Percentiles rank a stretch among this genome's conserved stretches.
These are phyloP conservation scores for Coturnix japonica DNA, from an alignment of 2,113 vertebrate genomes.

Conservation along the genomic window DNA sequence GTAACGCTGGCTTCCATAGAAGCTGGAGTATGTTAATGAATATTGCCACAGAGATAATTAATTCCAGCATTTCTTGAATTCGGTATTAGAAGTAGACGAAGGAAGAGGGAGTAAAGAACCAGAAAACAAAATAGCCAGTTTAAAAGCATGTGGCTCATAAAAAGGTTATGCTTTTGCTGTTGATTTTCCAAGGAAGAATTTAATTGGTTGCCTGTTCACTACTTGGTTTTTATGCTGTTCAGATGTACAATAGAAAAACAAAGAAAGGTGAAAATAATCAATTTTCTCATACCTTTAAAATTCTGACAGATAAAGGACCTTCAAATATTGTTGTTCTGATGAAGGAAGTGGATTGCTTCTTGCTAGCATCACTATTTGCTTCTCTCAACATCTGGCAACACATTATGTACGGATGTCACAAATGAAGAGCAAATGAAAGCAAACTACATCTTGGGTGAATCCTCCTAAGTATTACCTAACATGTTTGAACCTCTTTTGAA, in stretches of 20 bases:
- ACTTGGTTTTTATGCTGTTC: not conserved
- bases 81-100: not conserved
- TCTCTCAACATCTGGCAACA: not conserved
- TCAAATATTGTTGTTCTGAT: constrained; percentile 1
- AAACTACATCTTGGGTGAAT: not conserved
- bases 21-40: constrained; percentile 14
- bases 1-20: not conserved
- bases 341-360: constrained; percentile 27
- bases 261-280: not conserved
- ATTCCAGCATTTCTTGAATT: constrained; percentile 16
- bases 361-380: constrained; percentile 1
- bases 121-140: not conserved
- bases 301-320: not conserved
- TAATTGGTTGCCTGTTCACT: not conserved
- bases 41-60: constrained; percentile 23
- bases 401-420: not conserved
- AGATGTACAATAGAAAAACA: not conserved
- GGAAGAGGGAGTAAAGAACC: not conserved
- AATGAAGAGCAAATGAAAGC: constrained; percentile 8
- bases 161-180: not conserved
- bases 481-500: not conserved
- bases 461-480: not conserved
- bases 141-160: not conserved
- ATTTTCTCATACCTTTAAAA: not conserved
- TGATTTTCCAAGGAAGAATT: constrained; percentile 26